A percentile compares a stretch with the other conserved stretches of the same genome.
Conservation (phyloP, 37 sponge, comb jelly and placozoan genomes). For the Haliclona indistincta region DNA sequence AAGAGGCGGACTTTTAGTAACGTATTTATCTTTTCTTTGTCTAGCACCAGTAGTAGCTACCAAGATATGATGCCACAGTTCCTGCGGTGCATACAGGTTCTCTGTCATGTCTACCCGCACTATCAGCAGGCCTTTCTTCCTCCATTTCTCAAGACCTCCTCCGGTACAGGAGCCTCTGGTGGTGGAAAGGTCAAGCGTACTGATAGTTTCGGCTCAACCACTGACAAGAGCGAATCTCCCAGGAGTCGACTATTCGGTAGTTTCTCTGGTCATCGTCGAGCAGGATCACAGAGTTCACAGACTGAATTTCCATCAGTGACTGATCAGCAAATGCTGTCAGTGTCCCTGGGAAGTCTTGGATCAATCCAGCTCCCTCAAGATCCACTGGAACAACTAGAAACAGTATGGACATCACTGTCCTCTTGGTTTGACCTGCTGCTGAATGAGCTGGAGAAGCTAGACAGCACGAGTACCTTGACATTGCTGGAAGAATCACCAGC, state of each 20-base stretch:
- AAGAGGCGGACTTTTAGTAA: background rate
- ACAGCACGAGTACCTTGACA: background rate
- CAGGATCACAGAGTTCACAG: no score
- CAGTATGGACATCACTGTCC: conserved; percentile 72
- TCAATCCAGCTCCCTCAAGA: background rate
- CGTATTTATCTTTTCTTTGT: background rate
- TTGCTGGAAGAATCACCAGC: no score
- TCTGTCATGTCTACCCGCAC: conserved; percentile 51
- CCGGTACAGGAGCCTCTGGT: background rate
- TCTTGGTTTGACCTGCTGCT: conserved; percentile 83
- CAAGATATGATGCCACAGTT: conserved; percentile 68
- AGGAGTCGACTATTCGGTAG: background rate
- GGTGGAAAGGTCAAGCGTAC: conserved; percentile 4
- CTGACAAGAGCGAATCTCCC: no score
- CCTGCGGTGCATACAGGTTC: conserved; percentile 47
- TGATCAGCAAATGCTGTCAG: no score
- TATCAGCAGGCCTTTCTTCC: conserved; percentile 4
- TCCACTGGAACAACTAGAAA: conserved; percentile 61
- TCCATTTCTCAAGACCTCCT: no score
- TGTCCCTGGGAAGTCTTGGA: no score
- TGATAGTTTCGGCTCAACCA: conserved; percentile 28
- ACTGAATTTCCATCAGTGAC: no score
- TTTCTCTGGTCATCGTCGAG: background rate
- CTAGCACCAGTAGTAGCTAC: conserved; percentile 62
- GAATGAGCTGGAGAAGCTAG: conserved; percentile 46